Evolutionary conservation across 2,888 invertebrate species (phyloP).

Genomic region (Nemurella pictetii): DNA sequence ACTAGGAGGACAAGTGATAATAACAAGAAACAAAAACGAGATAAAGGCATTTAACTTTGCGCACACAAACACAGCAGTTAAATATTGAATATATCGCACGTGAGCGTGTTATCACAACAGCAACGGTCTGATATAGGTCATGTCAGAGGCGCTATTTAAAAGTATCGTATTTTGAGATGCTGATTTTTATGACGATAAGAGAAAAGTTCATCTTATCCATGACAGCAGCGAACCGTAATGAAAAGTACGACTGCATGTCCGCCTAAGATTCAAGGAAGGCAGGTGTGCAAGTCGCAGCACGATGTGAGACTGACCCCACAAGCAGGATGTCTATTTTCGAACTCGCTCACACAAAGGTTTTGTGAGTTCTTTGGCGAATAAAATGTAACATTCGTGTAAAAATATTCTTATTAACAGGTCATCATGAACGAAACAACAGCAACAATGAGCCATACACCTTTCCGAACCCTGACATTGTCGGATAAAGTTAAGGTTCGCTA

Average conservation of each 20-base stretch:
- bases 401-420: too few relatives aligned
- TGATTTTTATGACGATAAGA: background rate
- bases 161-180: background rate
- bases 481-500: background rate
- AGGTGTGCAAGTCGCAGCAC: background rate
- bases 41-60: background rate
- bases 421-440: too few relatives aligned
- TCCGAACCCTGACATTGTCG: too few relatives aligned
- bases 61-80: background rate
- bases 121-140: background rate
- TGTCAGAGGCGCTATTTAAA: background rate
- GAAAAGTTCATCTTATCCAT: background rate
- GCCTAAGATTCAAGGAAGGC: background rate
- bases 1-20: background rate
- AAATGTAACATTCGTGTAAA: too few relatives aligned
- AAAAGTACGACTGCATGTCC: background rate
- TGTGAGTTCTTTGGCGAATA: too few relatives aligned
- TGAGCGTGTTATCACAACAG: background rate
- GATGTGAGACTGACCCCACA: background rate
- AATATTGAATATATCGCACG: background rate
- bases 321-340: background rate
- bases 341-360: background rate
- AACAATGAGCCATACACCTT: too few relatives aligned
- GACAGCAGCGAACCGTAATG: background rate
- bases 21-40: background rate